These are phyloP conservation scores for Beroe forskalii DNA, from an alignment of 37 sponge, comb jelly and placozoan genomes.

Conservation along the genomic window DNA sequence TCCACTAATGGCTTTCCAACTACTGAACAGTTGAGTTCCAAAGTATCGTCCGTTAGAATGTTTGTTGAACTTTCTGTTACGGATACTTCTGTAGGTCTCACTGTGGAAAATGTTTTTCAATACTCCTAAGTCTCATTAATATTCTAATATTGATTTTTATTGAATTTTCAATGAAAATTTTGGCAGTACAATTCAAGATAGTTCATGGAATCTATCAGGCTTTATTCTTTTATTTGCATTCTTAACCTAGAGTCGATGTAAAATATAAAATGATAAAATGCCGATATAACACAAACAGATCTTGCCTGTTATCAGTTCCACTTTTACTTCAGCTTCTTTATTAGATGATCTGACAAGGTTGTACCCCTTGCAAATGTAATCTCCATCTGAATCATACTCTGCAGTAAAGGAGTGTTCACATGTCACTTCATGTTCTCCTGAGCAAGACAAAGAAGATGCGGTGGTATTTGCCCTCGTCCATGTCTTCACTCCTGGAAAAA, in stretches of 20 bases:
- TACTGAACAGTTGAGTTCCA: background rate
- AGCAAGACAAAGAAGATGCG: background rate
- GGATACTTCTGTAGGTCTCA: background rate
- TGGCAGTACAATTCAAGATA: too few species aligned
- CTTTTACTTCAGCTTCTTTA: background rate
- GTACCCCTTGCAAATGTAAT: background rate
- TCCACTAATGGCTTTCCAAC: slow-evolving; percentile 24
- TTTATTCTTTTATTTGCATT: too few species aligned
- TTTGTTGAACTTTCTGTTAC: background rate
- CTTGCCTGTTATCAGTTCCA: background rate
- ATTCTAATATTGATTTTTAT: too few species aligned
- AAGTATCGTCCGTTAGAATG: background rate
- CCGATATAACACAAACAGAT: too few species aligned
- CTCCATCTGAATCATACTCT: background rate
- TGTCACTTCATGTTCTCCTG: background rate
- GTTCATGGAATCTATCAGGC: too few species aligned
- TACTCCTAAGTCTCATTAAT: background rate
- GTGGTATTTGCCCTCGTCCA: background rate
- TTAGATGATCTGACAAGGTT: background rate
- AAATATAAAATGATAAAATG: too few species aligned
- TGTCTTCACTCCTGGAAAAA: background rate
- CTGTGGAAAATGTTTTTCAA: background rate
- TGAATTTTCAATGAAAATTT: too few species aligned
- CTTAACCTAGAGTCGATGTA: too few species aligned
- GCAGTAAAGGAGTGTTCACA: background rate